Percentiles rank a stretch among this genome's conserved stretches.
phyloP scores from a whole-genome alignment of 2,888 invertebrate species.

The Sclerodermus sp. region DNA sequence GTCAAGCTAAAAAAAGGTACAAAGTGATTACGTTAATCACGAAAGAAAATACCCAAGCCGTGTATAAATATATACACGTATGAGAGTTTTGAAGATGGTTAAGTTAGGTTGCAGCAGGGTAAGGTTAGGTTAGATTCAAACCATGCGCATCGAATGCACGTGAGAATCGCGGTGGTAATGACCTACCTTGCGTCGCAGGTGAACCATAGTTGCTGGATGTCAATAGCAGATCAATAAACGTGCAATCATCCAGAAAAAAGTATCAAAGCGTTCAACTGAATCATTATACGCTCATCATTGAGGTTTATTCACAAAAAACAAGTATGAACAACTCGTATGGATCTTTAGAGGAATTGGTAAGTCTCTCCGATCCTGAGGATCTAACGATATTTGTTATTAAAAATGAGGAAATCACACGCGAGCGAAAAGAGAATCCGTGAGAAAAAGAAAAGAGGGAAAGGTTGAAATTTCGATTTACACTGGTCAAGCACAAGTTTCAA shows the following conservation, averaged over 20 bases:
- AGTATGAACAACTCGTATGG: too few relatives aligned
- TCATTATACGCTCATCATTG: constrained; percentile 10
- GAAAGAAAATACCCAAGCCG: not conserved
- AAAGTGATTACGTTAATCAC: too few relatives aligned
- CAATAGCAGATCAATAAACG: constrained; percentile 7
- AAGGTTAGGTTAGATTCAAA: constrained; percentile 14
- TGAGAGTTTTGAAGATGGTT: not conserved
- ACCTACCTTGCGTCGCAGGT: constrained; percentile 43
- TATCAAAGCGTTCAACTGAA: constrained; percentile 1
- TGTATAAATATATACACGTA: too few relatives aligned
- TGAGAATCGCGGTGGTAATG: not conserved
- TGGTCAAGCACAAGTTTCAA: not conserved
- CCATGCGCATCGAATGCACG: not conserved
- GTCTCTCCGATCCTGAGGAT: too few relatives aligned
- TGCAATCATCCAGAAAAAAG: constrained; percentile 5
- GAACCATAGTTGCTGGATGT: constrained; percentile 37
- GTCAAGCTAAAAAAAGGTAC: too few relatives aligned
- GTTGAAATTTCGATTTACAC: too few relatives aligned
- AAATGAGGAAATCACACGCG: constrained; percentile 7
- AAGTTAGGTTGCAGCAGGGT: constrained; percentile 5
- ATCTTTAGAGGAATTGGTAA: too few relatives aligned
- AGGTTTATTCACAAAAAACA: not conserved
- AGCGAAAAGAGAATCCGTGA: not conserved
- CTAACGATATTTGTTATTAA: not conserved
- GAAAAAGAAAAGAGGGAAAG: too few relatives aligned